Percentiles rank a stretch among this genome's conserved stretches.
These are phyloP conservation scores for Chrysolophus pictus DNA, from an alignment of 2,797 vertebrate species.

Conservation along the genomic window DNA sequence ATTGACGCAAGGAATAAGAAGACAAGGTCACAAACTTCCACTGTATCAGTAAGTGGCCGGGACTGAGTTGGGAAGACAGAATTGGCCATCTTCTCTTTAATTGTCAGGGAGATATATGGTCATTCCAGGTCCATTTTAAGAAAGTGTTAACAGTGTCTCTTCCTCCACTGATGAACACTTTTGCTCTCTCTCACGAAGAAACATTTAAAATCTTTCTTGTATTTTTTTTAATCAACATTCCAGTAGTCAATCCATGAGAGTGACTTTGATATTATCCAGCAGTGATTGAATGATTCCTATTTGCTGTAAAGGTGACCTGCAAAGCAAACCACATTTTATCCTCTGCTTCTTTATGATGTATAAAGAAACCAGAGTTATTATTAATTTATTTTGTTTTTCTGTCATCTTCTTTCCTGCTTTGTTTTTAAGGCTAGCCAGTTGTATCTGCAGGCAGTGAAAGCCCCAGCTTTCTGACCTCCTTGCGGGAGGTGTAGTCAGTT, in stretches of 20 bases:
- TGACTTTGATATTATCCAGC: background rate
- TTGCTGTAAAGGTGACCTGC: slow-evolving; percentile 34
- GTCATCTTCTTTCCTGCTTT: background rate
- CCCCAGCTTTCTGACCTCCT: background rate
- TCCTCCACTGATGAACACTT: background rate
- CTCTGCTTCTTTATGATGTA: background rate
- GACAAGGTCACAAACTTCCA: background rate
- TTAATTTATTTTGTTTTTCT: background rate
- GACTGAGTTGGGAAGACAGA: background rate
- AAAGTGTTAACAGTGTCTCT: background rate
- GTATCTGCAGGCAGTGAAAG: background rate
- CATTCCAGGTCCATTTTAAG: background rate
- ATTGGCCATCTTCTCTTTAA: background rate
- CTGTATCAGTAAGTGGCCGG: rapidly evolving
- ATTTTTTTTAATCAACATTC: slow-evolving; percentile 7
- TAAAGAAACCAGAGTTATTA: background rate
- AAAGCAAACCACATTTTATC: background rate
- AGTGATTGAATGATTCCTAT: background rate
- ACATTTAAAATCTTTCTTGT: background rate
- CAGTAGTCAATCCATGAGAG: background rate
- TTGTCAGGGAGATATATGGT: background rate
- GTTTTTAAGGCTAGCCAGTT: background rate
- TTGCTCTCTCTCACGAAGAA: slow-evolving; percentile 7
- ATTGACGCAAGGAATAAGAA: background rate
- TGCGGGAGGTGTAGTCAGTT: background rate